Conservation (phyloP, 2,797 vertebrate genomes). For the Chelon auratus region DNA sequence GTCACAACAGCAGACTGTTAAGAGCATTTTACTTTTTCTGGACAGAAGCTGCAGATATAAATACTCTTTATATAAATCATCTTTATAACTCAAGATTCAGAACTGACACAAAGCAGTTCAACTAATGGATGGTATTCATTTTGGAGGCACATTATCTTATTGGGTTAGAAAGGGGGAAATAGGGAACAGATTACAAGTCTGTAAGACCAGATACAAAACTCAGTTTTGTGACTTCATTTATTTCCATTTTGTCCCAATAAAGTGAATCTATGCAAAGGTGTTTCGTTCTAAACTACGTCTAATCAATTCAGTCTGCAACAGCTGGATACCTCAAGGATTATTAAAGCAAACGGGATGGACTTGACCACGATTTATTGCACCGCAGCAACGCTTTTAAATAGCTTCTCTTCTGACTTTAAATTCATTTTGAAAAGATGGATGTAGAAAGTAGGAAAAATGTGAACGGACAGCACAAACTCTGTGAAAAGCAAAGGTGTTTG, state of each 20-base stretch:
- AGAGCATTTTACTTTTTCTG: not conserved
- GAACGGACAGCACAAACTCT: not conserved
- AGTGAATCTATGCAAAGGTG: not conserved
- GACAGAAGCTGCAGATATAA: no score
- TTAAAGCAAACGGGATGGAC: not conserved
- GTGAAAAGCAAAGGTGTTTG: not conserved
- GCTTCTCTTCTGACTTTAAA: no score
- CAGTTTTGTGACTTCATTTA: not conserved
- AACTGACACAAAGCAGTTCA: not conserved
- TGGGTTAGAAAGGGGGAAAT: not conserved
- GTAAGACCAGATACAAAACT: no score
- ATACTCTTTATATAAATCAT: no score
- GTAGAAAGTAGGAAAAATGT: no score
- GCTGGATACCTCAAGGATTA: constrained; percentile 1
- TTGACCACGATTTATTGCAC: not conserved
- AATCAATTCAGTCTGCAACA: not conserved
- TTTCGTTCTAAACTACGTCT: not conserved
- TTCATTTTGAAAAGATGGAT: not conserved
- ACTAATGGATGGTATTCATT: not conserved
- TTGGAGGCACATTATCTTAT: not conserved
- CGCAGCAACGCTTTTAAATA: not conserved
- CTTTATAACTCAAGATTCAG: not conserved
- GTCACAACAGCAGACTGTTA: not conserved
- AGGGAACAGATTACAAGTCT: not conserved
- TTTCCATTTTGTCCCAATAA: no score